A percentile compares a stretch with the other conserved stretches of the same genome.
phyloP scores from a whole-genome alignment of 2,113 vertebrate species.

The Tonatia bakeri region DNA sequence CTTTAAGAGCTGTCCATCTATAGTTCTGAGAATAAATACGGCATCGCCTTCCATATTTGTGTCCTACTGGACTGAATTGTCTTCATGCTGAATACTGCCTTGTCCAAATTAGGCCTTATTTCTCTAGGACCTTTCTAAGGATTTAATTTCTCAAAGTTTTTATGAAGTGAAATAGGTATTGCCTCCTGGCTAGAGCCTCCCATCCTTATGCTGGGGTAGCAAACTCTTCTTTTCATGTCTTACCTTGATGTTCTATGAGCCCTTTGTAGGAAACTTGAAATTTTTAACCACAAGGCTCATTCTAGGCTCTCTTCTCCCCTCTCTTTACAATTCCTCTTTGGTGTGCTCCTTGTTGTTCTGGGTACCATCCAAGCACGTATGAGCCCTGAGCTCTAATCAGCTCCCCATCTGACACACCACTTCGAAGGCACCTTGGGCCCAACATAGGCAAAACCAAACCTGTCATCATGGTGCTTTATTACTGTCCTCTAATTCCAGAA shows the following conservation, averaged over 20 bases:
- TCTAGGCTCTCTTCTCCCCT: too few species aligned
- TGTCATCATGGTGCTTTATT: not conserved
- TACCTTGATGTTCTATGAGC: not conserved
- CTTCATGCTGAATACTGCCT: not conserved
- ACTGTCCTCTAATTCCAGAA: not conserved
- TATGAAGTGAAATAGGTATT: not conserved
- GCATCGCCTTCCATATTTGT: not conserved
- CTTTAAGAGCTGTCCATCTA: not conserved
- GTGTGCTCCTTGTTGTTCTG: not conserved
- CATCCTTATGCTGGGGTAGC: not conserved
- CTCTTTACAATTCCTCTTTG: not conserved
- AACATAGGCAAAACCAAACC: not conserved
- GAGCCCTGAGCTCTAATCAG: not conserved
- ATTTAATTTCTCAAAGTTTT: not conserved
- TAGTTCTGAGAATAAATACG: not conserved
- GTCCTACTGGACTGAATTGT: not conserved
- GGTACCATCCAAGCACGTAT: not conserved
- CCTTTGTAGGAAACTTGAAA: not conserved
- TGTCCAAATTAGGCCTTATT: not conserved
- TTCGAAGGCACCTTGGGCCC: not conserved
- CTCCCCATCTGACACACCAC: not conserved
- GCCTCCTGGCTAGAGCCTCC: too few species aligned
- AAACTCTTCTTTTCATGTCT: not conserved
- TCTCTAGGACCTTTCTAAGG: not conserved
- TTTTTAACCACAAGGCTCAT: not conserved